phyloP scores from a whole-genome alignment of 1,140 invertebrate species.

The Tetranychus cinnabarinus region DNA sequence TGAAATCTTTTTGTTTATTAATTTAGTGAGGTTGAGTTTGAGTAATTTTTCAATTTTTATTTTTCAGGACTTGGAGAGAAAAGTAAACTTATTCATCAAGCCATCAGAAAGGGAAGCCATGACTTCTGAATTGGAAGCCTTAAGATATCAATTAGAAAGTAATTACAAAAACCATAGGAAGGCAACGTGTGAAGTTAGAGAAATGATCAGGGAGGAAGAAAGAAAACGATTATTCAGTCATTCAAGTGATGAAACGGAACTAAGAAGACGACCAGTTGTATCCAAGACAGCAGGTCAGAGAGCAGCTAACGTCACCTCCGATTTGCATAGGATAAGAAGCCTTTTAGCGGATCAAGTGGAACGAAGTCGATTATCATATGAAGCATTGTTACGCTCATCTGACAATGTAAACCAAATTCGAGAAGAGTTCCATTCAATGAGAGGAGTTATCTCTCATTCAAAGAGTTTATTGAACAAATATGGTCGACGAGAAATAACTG shows the following conservation, averaged over 20 bases:
- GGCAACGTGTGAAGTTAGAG: neutral
- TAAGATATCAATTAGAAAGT: neutral
- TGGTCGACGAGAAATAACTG: neutral
- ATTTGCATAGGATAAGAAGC: neutral
- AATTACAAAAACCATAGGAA: neutral
- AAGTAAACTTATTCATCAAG: too few species aligned
- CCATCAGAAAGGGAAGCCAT: neutral
- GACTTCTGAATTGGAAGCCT: neutral
- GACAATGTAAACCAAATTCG: neutral
- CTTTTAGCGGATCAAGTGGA: neutral
- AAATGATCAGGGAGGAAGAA: neutral
- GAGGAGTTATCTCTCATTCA: neutral
- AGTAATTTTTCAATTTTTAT: too few species aligned
- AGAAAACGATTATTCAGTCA: neutral
- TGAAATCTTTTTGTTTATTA: too few species aligned
- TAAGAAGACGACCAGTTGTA: neutral
- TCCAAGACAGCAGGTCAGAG: neutral
- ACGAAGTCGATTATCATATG: neutral
- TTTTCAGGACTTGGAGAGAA: too few species aligned
- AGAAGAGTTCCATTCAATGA: neutral
- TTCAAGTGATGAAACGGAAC: neutral
- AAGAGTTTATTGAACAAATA: neutral
- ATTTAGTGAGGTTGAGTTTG: too few species aligned
- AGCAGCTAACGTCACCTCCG: neutral
- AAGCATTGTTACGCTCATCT: neutral